Evolutionary conservation across 2,888 invertebrate genomes (phyloP), one percentile per base, ranked within the genome.

Genomic region (Alitta virens): DNA sequence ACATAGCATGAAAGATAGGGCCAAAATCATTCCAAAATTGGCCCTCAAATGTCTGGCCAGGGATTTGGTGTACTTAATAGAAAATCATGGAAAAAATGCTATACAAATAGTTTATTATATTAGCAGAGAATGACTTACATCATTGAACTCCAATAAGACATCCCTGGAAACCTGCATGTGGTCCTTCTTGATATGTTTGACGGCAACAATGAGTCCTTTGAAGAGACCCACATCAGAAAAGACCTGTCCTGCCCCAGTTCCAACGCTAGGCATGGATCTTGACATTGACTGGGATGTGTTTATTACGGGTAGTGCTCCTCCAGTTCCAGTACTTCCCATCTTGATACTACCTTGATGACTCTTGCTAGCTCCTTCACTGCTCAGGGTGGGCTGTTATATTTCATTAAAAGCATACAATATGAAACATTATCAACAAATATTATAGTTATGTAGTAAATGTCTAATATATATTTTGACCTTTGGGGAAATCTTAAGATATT

Each of bases 151-250:
- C 18, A 74, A 55, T 50, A 72, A 56, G 18, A 75, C 69, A 1
- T 43, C 18, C n/a, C 74, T 68, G 14, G 67, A 61, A 12, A 75
- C 60, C 21, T 63, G 59, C 5, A 72, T 56, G 46, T 64, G 65
- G 60, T 49, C 70, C 62, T 63, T 75, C 43, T 71, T 73, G 46
- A 78, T 69, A 78, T 92, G 91, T 79, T 94, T 94, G 71, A 95
- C 90, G 67, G 94, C 88, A 42, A 95, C 93, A 69, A 74, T 43
- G 0, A 55, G 60, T 1, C 75, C 76, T 27, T 70, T 71, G 63
- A 73, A 75, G 26, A 65, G 49, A 1, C 74, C 78, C 16, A 76
- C 68, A 16, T 67, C 64, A 0, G 76, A 70, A 60, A 76, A 77
- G 5, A 75, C 26, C 63, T 76, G 77, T 0, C 60, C 64, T 1